A percentile compares a stretch with the other conserved stretches of the same genome.
Evolutionary conservation across 2,888 invertebrate genomes (phyloP).

Genomic region (Anoncus sp.): DNA sequence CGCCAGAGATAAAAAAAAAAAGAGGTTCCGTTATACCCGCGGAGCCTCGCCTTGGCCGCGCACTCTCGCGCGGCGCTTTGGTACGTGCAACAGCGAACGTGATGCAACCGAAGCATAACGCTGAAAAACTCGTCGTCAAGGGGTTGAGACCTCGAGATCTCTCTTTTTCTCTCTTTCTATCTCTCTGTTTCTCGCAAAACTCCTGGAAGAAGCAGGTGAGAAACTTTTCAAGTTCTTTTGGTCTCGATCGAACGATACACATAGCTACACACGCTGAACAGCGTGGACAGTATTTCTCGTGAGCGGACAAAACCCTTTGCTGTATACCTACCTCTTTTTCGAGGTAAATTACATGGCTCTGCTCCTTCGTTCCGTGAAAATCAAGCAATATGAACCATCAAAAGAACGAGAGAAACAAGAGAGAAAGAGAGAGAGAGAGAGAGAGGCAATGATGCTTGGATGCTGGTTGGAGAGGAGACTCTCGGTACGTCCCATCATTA

Average conservation of each 20-base stretch:
- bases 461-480: slow-evolving; percentile 1
- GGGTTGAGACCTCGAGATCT: slow-evolving; percentile 49
- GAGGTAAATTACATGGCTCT: slow-evolving; percentile 64
- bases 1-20: slow-evolving; percentile 64
- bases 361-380: slow-evolving; percentile 65
- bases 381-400: slow-evolving; percentile 62
- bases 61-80: slow-evolving; percentile 18
- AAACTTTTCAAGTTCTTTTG: slow-evolving; percentile 48
- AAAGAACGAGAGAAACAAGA: slow-evolving; percentile 33
- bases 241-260: background rate
- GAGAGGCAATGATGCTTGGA: slow-evolving; percentile 16
- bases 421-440: slow-evolving; percentile 27
- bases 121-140: slow-evolving; percentile 49
- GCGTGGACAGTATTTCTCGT: slow-evolving; percentile 31
- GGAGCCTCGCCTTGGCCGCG: slow-evolving; percentile 45
- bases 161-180: slow-evolving; percentile 15
- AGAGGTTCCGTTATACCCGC: slow-evolving; percentile 66
- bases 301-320: slow-evolving; percentile 36
- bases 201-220: slow-evolving; percentile 48
- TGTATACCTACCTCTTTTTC: slow-evolving; percentile 26
- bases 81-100: slow-evolving; percentile 64
- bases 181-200: slow-evolving; percentile 28
- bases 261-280: slow-evolving; percentile 13
- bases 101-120: slow-evolving; percentile 72
- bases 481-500: slow-evolving; percentile 38